phyloP scores from a whole-genome alignment of 2,888 invertebrate genomes.

The Euphydryas editha region DNA sequence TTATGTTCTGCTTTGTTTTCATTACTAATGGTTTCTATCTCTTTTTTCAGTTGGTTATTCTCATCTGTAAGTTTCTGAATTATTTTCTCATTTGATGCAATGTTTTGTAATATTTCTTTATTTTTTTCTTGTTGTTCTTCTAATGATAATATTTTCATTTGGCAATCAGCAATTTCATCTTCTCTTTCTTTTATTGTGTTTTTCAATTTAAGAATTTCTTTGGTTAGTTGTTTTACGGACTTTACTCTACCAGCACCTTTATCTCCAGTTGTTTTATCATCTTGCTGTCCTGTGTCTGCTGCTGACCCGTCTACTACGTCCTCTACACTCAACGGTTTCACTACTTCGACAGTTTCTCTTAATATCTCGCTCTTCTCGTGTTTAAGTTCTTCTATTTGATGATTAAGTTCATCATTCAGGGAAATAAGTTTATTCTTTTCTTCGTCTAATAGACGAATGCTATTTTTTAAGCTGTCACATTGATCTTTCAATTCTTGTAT shows the following conservation, averaged over 20 bases:
- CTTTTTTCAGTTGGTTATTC: conserved; percentile 68
- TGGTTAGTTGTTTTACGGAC: conserved; percentile 77
- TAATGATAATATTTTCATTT: conserved; percentile 79
- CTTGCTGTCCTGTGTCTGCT: conserved; percentile 60
- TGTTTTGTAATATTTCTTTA: conserved; percentile 62
- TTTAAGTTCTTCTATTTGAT: conserved; percentile 75
- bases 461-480: conserved; percentile 73
- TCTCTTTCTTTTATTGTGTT: conserved; percentile 80
- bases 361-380: conserved; percentile 70
- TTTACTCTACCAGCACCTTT: conserved; percentile 69
- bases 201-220: conserved; percentile 79
- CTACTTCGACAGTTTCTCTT: conserved; percentile 69
- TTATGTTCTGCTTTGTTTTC: conserved; percentile 60
- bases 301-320: conserved; percentile 58
- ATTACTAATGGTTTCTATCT: conserved; percentile 59
- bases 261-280: conserved; percentile 67
- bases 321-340: conserved; percentile 62
- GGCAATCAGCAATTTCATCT: conserved; percentile 77
- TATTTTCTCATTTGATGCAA: conserved; percentile 66
- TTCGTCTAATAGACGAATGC: conserved; percentile 71
- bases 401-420: conserved; percentile 64
- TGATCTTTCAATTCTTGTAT: conserved; percentile 79
- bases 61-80: conserved; percentile 71
- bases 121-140: conserved; percentile 79
- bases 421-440: conserved; percentile 69